Base-by-base conservation (phyloP, 2,888 invertebrate genomes). In the Pheosia tremula region DNA sequence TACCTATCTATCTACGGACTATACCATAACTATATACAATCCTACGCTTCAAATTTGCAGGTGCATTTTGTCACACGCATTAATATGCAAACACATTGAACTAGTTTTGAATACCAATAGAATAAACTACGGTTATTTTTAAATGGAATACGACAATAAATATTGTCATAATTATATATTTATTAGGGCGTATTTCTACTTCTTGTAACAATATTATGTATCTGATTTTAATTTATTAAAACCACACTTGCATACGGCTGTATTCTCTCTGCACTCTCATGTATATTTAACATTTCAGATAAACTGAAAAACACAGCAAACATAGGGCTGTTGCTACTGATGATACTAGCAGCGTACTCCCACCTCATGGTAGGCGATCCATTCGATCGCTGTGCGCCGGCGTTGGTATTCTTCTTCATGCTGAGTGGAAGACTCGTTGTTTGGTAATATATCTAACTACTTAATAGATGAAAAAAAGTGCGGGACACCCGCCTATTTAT, bases 291-390 rank as follows among this genome's bases (percentile, higher is more conserved):
- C 43, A 24, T 70, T 83, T 57, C 94, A 98, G 98, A 98, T 88
- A 97, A 97, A 89, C 93, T 98, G 67, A 99, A 99, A 91, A 98
- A 98, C 86, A 95, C 96, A 57, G 98, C 98, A 54, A 99, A 99
- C 89, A 92, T 97, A 9, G 95, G 97, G 45, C 94, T 99, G 64
- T 94, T 99, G 53, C 71, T 97, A 59, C 91, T 98, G 70, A 98
- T 98, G 95, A 84, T 98, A 67, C 95, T 98, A 90, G 98, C 98
- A 47, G 97, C 98, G 61, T 98, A 99, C 88, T 98, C 98, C 11
- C 98, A 98, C 86, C 96, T 97, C 81, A 97, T 97, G 96, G 97
- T 98, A 45, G 97, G 97, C 59, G 98, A 98, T 87, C 98, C 98
- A 72, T 97, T 98, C 87, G 98, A 98, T 87, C 95, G 98, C 75